phyloP scores from a whole-genome alignment of 2,797 vertebrate species.

The Brotula barbata region DNA sequence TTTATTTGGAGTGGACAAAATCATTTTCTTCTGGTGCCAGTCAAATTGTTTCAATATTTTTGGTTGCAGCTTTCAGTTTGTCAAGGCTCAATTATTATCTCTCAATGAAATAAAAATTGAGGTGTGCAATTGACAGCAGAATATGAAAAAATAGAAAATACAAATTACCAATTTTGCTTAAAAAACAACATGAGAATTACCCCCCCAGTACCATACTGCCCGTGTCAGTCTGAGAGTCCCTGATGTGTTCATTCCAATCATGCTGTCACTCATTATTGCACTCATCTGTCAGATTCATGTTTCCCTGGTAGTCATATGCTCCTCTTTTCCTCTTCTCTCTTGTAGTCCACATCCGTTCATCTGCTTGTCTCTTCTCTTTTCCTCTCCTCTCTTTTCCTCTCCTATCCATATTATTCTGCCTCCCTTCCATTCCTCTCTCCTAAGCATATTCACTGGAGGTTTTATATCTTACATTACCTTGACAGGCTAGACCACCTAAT shows the following conservation, averaged over 20 bases:
- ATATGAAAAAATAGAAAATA: too few species aligned
- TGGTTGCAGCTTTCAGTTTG: too few species aligned
- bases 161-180: too few species aligned
- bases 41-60: neutral
- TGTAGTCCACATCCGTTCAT: neutral
- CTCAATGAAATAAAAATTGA: too few species aligned
- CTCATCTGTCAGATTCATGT: slow-evolving; percentile 58
- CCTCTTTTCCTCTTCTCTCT: slow-evolving; percentile 1
- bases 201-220: slow-evolving; percentile 19
- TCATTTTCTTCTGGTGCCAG: neutral
- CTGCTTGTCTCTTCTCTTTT: slow-evolving; percentile 1
- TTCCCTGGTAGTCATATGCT: slow-evolving; percentile 21
- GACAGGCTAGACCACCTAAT: slow-evolving; percentile 68
- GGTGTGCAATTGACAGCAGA: too few species aligned
- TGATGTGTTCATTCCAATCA: slow-evolving; percentile 54
- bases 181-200: too few species aligned
- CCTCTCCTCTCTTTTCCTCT: slow-evolving; percentile 17
- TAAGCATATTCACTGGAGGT: slow-evolving; percentile 55
- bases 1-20: too few species aligned
- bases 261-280: slow-evolving; percentile 61
- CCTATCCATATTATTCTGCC: neutral
- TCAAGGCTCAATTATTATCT: too few species aligned
- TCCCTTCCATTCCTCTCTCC: neutral
- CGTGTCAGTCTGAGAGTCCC: slow-evolving; percentile 47
- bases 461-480: slow-evolving; percentile 69